Percentiles rank a stretch among this genome's conserved stretches.
These are phyloP conservation scores for Sturnus vulgaris DNA, from an alignment of 2,113 vertebrate genomes.

Conservation along the genomic window DNA sequence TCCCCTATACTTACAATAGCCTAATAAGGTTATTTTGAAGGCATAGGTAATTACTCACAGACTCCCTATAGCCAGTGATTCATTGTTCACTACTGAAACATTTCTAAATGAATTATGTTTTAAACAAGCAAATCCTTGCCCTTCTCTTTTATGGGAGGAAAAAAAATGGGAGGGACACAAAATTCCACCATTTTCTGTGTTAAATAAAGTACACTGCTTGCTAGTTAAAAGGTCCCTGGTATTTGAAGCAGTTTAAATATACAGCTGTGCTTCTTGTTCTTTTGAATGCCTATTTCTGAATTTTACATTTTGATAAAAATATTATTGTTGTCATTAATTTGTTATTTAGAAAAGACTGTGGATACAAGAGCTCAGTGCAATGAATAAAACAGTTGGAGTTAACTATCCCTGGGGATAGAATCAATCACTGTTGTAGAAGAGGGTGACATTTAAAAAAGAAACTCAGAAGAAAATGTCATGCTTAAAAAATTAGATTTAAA, in stretches of 20 bases:
- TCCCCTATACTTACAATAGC: conserved; percentile 43
- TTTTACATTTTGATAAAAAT: conserved; percentile 50
- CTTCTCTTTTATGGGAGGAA: not conserved
- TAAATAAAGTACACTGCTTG: not conserved
- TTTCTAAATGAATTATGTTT: conserved; percentile 48
- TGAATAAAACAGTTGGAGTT: conserved; percentile 74
- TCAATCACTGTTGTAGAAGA: conserved; percentile 79
- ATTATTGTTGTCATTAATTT: conserved; percentile 66
- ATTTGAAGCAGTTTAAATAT: not conserved
- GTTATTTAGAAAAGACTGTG: conserved; percentile 55
- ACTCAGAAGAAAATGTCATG: conserved; percentile 81
- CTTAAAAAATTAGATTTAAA: conserved; percentile 87
- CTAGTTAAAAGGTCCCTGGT: not conserved
- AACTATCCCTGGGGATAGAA: conserved; percentile 76
- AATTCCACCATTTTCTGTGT: not conserved
- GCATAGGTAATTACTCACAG: conserved; percentile 32
- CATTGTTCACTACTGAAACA: conserved; percentile 49
- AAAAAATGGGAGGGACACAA: not conserved
- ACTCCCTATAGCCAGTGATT: conserved; percentile 35
- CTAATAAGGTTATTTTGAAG: conserved; percentile 61
- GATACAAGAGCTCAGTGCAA: conserved; percentile 46
- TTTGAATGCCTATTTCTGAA: conserved; percentile 3
- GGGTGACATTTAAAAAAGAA: conserved; percentile 83
- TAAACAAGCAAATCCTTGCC: conserved; percentile 42
- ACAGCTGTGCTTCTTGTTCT: not conserved